Conservation (phyloP, 1,140 invertebrate species). For the Capitella teleta region DNA sequence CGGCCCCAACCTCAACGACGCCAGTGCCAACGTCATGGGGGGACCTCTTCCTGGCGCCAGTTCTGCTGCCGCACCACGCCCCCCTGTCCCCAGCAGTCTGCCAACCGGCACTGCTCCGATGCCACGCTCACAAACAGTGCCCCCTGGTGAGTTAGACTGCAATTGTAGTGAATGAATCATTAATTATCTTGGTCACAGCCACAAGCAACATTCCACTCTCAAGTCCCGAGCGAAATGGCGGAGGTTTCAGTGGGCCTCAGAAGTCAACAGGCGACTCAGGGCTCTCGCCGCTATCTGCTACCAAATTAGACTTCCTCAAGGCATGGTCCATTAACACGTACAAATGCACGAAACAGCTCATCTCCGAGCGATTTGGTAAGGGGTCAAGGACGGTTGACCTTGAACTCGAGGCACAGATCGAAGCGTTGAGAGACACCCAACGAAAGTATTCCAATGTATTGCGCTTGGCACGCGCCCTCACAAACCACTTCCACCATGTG, state of each 20-base stretch:
- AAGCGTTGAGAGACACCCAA: slow-evolving; percentile 82
- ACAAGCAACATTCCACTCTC: slow-evolving; percentile 41
- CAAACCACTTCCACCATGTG: slow-evolving; percentile 72
- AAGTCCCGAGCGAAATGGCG: slow-evolving; percentile 50
- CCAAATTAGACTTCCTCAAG: slow-evolving; percentile 67
- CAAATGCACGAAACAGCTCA: slow-evolving; percentile 88
- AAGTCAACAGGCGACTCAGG: background rate
- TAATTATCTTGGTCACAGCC: slow-evolving; percentile 26
- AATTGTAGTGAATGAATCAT: slow-evolving; percentile 27
- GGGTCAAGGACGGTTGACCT: slow-evolving; percentile 73
- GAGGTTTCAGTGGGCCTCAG: slow-evolving; percentile 50
- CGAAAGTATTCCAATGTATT: slow-evolving; percentile 57
- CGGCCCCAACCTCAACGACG: slow-evolving; percentile 65
- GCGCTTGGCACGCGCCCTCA: slow-evolving; percentile 62
- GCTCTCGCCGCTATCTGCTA: slow-evolving; percentile 17
- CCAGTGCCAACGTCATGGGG: slow-evolving; percentile 60
- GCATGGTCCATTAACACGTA: slow-evolving; percentile 96
- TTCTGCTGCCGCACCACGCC: background rate
- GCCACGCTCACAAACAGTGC: background rate
- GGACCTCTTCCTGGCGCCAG: slow-evolving; percentile 37
- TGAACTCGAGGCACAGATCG: slow-evolving; percentile 86
- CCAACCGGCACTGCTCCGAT: background rate
- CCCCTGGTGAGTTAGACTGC: too few relatives aligned
- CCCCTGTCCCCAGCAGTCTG: background rate
- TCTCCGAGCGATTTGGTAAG: slow-evolving; percentile 76